These are phyloP conservation scores for Troides helena DNA, from an alignment of 2,888 invertebrate species.

Conservation along the genomic window DNA sequence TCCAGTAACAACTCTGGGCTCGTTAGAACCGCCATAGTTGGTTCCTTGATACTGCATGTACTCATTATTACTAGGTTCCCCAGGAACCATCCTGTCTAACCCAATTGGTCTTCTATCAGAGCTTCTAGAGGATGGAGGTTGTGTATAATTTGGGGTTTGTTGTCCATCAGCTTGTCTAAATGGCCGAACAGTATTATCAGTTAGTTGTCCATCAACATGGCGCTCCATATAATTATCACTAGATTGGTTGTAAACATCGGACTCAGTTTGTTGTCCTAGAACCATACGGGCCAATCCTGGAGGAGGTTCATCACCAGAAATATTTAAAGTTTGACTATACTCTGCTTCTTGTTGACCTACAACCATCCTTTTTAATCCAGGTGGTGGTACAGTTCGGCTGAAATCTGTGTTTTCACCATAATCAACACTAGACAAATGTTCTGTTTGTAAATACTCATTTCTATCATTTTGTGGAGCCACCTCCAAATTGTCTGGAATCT, in stretches of 20 bases:
- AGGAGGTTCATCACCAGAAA: conserved; percentile 72
- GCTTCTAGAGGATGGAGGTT: conserved; percentile 46
- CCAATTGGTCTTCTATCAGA: conserved; percentile 75
- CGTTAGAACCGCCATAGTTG: conserved; percentile 64
- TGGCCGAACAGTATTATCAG: conserved; percentile 56
- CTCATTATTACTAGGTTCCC: conserved; percentile 78
- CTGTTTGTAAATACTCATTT: conserved; percentile 88
- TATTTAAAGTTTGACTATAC: conserved; percentile 59
- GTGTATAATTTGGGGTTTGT: conserved; percentile 61
- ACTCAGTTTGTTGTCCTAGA: conserved; percentile 74
- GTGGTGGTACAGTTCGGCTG: conserved; percentile 80
- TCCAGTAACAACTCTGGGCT: conserved; percentile 79
- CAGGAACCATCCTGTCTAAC: conserved; percentile 82
- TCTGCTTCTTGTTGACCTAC: conserved; percentile 83
- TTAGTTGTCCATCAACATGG: conserved; percentile 68
- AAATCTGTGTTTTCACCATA: conserved; percentile 71
- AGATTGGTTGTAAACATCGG: conserved; percentile 58
- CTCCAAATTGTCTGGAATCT: conserved; percentile 80
- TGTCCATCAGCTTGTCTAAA: conserved; percentile 72
- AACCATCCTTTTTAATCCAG: conserved; percentile 83
- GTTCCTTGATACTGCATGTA: conserved; percentile 60
- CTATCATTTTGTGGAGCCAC: conserved; percentile 84
- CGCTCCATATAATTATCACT: conserved; percentile 68
- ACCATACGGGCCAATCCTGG: conserved; percentile 77
- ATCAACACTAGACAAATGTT: conserved; percentile 83